Percentiles rank a stretch among this genome's conserved stretches.
These are phyloP conservation scores for Epinephelus coioides DNA, from an alignment of 2,797 vertebrate genomes.

Conservation along the genomic window DNA sequence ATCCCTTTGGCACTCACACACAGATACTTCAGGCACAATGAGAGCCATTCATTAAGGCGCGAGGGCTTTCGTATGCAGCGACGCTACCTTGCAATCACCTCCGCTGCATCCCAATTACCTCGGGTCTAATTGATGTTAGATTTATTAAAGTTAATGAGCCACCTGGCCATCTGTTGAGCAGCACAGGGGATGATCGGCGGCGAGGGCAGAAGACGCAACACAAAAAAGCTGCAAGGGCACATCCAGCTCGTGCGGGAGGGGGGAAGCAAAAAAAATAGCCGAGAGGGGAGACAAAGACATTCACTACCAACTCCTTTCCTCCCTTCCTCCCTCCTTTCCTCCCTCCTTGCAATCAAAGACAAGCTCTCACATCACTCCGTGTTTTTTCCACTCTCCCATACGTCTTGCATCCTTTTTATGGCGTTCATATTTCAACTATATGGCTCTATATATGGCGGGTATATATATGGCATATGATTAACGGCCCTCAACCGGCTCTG, in stretches of 20 bases:
- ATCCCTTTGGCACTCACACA: constrained; percentile 27
- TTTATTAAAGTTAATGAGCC: constrained; percentile 87
- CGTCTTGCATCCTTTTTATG: constrained; percentile 78
- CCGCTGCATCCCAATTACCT: constrained; percentile 83
- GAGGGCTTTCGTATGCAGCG: constrained; percentile 67
- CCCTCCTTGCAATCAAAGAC: constrained; percentile 51
- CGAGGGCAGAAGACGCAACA: constrained; percentile 43
- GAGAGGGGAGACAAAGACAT: constrained; percentile 59
- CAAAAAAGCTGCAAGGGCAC: constrained; percentile 44
- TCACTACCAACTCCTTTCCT: constrained; percentile 34
- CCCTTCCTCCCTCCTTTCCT: not conserved
- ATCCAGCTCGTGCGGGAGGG: not conserved
- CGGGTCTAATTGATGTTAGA: constrained; percentile 84
- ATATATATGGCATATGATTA: constrained; percentile 79
- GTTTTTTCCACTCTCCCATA: constrained; percentile 57
- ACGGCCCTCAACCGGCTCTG: constrained; percentile 67
- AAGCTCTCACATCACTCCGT: constrained; percentile 59
- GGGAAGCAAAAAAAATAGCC: not conserved
- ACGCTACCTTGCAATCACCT: constrained; percentile 78
- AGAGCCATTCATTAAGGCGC: constrained; percentile 73
- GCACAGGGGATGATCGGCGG: constrained; percentile 66
- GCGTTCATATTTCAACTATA: constrained; percentile 81
- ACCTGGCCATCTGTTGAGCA: constrained; percentile 84
- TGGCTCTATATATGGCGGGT: constrained; percentile 70
- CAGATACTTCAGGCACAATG: constrained; percentile 48